Evolutionary conservation across 2,113 vertebrate species (phyloP).

Genomic region (Balaeniceps rex): DNA sequence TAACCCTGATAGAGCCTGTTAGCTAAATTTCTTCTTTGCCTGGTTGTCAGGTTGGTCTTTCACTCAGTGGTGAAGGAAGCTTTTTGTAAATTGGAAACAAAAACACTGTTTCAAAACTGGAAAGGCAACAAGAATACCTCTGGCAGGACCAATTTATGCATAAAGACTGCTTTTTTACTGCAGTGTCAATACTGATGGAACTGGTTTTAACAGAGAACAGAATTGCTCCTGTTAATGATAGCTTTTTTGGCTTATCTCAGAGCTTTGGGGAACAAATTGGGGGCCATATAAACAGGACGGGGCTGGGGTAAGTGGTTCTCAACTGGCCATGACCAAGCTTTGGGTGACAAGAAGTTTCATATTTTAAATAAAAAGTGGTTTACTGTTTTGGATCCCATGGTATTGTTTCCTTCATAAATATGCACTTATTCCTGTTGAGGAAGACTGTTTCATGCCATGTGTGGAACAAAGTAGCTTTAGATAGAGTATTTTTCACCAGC

Average conservation of each 20-base stretch:
- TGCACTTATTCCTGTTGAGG: not conserved
- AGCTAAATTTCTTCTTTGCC: not conserved
- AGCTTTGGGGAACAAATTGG: not conserved
- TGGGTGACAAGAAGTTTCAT: not conserved
- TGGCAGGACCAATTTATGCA: not conserved
- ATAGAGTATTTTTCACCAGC: not conserved
- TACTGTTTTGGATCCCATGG: not conserved
- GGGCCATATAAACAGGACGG: not conserved
- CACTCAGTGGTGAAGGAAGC: not conserved
- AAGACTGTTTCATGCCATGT: not conserved
- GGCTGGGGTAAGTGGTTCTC: not conserved
- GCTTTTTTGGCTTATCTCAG: not conserved
- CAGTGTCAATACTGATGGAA: not conserved
- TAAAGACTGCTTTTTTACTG: not conserved
- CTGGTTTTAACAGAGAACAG: not conserved
- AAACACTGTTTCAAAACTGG: not conserved
- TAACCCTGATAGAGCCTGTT: not conserved
- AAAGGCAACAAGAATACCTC: not conserved
- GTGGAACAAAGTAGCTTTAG: not conserved
- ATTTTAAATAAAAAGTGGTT: not conserved
- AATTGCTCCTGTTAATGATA: not conserved
- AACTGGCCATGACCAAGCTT: not conserved
- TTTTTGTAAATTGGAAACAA: constrained; percentile 18
- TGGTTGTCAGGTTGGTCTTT: not conserved
- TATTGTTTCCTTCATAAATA: not conserved